Percentiles rank a stretch among this genome's conserved stretches.
phyloP scores from a whole-genome alignment of 2,888 invertebrate species.

The Cerceris rybyensis region DNA sequence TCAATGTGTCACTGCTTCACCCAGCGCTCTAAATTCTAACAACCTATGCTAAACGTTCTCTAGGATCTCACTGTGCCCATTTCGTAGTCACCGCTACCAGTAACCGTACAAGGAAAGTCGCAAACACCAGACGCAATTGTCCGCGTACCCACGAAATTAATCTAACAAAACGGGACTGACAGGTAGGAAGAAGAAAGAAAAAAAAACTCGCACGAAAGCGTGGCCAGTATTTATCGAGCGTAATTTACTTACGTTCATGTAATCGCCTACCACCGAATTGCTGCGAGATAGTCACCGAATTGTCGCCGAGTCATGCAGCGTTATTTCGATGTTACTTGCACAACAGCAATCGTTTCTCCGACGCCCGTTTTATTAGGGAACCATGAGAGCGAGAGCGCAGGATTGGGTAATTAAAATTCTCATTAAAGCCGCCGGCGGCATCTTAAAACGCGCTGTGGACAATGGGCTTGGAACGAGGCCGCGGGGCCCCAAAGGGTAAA shows the following conservation, averaged over 20 bases:
- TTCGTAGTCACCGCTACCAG: too few species aligned
- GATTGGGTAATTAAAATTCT: constrained; percentile 75
- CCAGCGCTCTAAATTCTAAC: too few species aligned
- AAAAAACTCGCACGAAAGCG: constrained; percentile 6
- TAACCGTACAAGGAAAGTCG: background rate
- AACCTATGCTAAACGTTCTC: too few species aligned
- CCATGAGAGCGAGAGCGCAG: constrained; percentile 26
- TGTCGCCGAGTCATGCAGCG: constrained; percentile 35
- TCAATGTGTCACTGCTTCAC: too few species aligned
- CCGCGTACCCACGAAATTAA: too few species aligned
- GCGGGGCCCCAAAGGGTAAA: constrained; percentile 45
- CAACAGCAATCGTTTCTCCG: constrained; percentile 50
- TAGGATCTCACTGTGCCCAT: too few species aligned
- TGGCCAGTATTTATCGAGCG: background rate
- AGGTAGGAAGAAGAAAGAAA: background rate
- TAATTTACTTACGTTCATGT: constrained; percentile 27
- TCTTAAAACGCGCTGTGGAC: constrained; percentile 68
- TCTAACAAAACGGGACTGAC: too few species aligned
- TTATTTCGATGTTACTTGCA: constrained; percentile 47
- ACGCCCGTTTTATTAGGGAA: constrained; percentile 51
- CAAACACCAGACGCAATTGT: too few species aligned
- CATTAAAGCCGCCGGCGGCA: constrained; percentile 68
- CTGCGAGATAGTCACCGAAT: constrained; percentile 19
- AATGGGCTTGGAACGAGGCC: constrained; percentile 63
- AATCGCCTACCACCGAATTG: constrained; percentile 28